These are phyloP conservation scores for Pomacea maculata DNA, from an alignment of 1,140 invertebrate genomes.

Conservation along the genomic window DNA sequence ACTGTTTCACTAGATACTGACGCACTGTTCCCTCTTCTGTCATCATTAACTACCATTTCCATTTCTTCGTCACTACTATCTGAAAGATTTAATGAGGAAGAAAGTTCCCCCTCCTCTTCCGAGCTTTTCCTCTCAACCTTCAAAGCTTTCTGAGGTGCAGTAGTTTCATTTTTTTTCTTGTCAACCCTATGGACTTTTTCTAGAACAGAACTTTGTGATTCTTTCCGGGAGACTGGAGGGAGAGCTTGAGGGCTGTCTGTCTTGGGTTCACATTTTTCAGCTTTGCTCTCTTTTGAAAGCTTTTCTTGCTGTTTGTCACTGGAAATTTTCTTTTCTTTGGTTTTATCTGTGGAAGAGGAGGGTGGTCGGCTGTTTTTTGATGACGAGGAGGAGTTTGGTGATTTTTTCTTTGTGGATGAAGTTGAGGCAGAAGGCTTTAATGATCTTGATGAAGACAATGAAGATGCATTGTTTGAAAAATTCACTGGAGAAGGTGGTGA, in stretches of 20 bases:
- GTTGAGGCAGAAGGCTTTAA: neutral
- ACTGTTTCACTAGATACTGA: neutral
- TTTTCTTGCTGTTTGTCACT: neutral
- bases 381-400: too few species aligned
- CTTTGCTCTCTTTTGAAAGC: neutral
- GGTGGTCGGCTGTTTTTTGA: neutral
- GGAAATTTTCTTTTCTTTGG: slow-evolving; percentile 6
- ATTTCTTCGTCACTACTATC: slow-evolving; percentile 17
- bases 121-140: slow-evolving; percentile 8
- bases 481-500: neutral
- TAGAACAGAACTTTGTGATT: neutral
- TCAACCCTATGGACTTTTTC: neutral
- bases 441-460: neutral
- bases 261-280: neutral
- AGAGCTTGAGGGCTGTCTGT: neutral
- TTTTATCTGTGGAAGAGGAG: neutral
- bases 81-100: slow-evolving; percentile 2
- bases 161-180: neutral
- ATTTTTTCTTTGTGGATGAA: neutral
- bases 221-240: neutral
- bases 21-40: slow-evolving; percentile 2
- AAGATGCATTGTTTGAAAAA: neutral
- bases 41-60: neutral
- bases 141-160: neutral
- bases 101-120: slow-evolving; percentile 18